Evolutionary conservation across 2,888 invertebrate species (phyloP), one percentile per base, ranked within the genome.

Genomic region (Eupithecia exiguata): DNA sequence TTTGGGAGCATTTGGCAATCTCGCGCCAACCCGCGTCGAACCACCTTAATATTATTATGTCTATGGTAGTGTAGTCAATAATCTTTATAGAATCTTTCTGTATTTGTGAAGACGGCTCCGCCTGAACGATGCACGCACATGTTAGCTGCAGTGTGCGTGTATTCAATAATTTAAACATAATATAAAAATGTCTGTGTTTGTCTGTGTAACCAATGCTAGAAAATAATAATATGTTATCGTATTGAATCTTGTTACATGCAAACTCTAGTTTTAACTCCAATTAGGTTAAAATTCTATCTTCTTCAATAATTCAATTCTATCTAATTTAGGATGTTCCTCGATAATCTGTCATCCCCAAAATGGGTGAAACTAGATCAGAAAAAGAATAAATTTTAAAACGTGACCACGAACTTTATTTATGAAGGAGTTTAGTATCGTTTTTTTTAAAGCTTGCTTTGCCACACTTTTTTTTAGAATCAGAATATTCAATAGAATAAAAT

Each of bases 61-160:
- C 63, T 53, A 40, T 63, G 35, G 38, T 75, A 72, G 68, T 74
- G 62, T 74, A 74, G 75, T 75, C 69, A 75, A 69, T 75, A 72
- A 67, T 70, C 43, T 70, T 66, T 61, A 75, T 73, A 68, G 49
- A 73, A 72, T 70, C 18, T 65, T 73, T 75, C 63, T 70, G 62
- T 73, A 76, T 72, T 63, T 75, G 72, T 73, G 46, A 75, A 73
- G 65, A 70, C 68, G 69, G 72, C 72, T 68, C 75, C 72, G 75
- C 72, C 72, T 75, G 70, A 63, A 38, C 25, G 43, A 71, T 74
- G 61, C 72, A 63, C 70, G 68, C 75, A 68, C 67, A 72, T 69
- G 4, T 43, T 16, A 49, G 58, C 68, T 71, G 53, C 63, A 62
- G 53, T 74, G 74, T 71, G 75, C 58, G 68, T 63, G 67, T 68